Evolutionary conservation across 2,797 vertebrate genomes (phyloP), one percentile per base, ranked within the genome.

Genomic region (Oophaga sylvatica): DNA sequence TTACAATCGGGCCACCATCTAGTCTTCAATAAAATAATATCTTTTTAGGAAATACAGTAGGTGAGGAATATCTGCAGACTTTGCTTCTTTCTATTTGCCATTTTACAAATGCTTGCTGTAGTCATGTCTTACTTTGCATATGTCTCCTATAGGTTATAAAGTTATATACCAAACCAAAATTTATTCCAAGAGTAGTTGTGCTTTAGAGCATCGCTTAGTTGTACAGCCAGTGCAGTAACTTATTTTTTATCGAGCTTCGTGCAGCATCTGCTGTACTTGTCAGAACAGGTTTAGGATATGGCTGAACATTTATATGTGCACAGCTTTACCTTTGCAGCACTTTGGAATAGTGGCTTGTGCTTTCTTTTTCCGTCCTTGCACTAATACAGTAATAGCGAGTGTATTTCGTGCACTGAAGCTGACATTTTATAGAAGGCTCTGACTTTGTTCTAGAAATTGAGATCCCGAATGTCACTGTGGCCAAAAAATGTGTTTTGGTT

Each of bases 191-290:
- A 13, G 20, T 78, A 83, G 71, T 83, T 87, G 86, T 78, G 17
- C 80, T 87, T 77, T 87, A 83, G 77, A 31, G 59, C 35, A 81
- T 80, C 45, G 15, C 87, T 84, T 88, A 85, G 59, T 41, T 80
- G 41, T 73, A 53, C 75, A 76, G 87, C 73, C 16, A 67, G n/a
- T 48, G 45, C 73, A 63, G 57, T 81, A 85, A 81, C 17, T 80
- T 85, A 75, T 62, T 76, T 57, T 87, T 83, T 87, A 78, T 87
- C 41, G 71, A 59, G 60, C 53, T n/a, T 68, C 68, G 75, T 78
- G 45, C 73, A 81, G 57, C 59, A 65, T 85, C 67, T 81, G 81
- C 77, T 29, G 75, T 80, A 73, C n/a, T 63, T 87, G 80, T 84
- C 81, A 79, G 62, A 84, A 88, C 48, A 62, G 17, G 45, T 82